Evolutionary conservation across 2,113 vertebrate genomes (phyloP).

Genomic region (Muscicapa adusta): DNA sequence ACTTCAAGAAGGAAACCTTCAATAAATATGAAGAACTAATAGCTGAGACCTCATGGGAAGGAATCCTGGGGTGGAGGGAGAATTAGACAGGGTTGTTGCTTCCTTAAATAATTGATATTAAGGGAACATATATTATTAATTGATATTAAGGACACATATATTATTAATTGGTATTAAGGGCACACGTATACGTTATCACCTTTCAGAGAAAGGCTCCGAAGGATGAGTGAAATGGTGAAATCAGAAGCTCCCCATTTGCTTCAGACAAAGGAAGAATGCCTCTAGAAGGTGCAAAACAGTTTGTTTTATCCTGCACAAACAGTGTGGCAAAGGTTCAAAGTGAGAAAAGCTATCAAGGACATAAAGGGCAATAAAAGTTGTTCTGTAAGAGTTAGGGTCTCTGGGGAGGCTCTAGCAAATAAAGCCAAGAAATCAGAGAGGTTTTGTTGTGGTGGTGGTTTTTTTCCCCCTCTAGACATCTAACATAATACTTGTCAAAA

Average conservation of each 20-base stretch:
- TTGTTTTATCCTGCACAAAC: background rate
- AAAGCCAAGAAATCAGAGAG: background rate
- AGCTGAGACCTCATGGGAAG: background rate
- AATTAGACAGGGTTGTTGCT: background rate
- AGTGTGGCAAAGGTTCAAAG: background rate
- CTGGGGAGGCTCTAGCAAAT: background rate
- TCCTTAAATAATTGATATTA: background rate
- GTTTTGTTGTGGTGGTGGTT: background rate
- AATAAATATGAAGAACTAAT: background rate
- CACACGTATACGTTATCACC: background rate
- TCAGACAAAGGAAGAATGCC: background rate
- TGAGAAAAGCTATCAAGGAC: background rate
- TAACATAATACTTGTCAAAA: background rate
- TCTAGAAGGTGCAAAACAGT: background rate
- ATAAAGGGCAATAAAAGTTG: background rate
- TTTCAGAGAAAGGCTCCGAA: background rate
- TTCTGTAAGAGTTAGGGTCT: background rate
- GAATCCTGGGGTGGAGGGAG: background rate
- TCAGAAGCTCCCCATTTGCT: background rate
- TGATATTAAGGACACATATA: background rate
- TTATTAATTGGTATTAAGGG: background rate
- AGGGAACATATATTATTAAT: background rate
- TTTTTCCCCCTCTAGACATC: background rate
- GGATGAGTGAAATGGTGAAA: background rate
- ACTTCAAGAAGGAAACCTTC: background rate